phyloP scores from a whole-genome alignment of 2,113 vertebrate species.

The Natator depressus region DNA sequence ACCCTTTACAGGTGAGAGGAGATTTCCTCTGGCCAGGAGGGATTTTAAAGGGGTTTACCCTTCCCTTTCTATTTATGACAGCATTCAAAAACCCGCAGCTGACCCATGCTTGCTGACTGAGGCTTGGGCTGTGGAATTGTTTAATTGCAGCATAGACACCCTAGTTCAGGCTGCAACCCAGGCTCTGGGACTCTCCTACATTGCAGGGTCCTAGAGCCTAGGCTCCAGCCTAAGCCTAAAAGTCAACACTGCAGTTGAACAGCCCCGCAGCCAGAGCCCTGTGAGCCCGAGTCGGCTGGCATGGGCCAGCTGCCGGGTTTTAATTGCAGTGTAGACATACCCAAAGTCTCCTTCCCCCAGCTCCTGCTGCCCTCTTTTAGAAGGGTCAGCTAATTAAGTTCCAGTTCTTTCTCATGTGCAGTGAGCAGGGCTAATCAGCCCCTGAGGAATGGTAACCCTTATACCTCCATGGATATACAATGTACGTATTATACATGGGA shows the following conservation, averaged over 20 bases:
- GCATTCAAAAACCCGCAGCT: neutral
- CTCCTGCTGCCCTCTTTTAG: neutral
- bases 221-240: neutral
- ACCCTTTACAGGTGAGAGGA: too few relatives aligned
- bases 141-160: neutral
- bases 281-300: neutral
- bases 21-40: too few relatives aligned
- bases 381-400: neutral
- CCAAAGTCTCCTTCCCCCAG: neutral
- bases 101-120: neutral
- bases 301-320: neutral
- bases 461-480: neutral
- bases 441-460: neutral
- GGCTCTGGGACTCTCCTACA: neutral
- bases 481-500: neutral
- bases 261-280: neutral
- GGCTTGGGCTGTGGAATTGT: neutral
- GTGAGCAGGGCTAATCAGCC: neutral
- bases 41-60: too few relatives aligned
- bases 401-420: neutral
- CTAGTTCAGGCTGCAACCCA: too few relatives aligned
- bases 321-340: neutral
- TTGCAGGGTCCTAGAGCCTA: neutral
- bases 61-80: too few relatives aligned
- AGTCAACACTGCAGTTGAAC: neutral